Evolutionary conservation across 2,113 vertebrate species (phyloP), one percentile per base, ranked within the genome.

Genomic region (Chauna torquata): DNA sequence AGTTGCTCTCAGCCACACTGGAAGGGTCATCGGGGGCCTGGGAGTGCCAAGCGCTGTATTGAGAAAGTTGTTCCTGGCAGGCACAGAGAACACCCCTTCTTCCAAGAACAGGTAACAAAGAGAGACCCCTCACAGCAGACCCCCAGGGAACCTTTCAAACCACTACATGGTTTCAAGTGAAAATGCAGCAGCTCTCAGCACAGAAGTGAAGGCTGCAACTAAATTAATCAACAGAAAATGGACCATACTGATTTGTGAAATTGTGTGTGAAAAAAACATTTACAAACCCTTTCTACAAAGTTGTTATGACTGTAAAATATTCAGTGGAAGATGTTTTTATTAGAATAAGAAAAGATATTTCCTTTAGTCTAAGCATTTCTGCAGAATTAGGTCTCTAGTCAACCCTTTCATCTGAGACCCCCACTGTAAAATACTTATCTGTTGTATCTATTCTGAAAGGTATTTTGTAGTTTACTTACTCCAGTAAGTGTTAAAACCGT

Each of bases 41-140:
- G 84, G 93, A 97, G 47, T 87, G 57, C 89, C 36, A 75, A 89
- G 42, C 25, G 16, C 61, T 94, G 61, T 34, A 96, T 77, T 94
- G 87, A 94, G 64, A 82, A 76, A 85, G 65, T 57, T 85, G 52
- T 85, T 96, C 74, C 87, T 96, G 96, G 91, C 93, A 97, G 81
- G 44, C 86, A 84, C 55, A 94, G 78, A 89, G 86, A 94, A 82
- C 65, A 85, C 12, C 54, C 78, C 87, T 92, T 79, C 86, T 76
- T 76, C 93, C 87, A 91, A 70, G 52, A 94, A 62, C 93, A 96
- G 93, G 93, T 96, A 84, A 96, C 89, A 96, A 96, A 96, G 87
- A 89, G 4, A 92, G 52, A 92, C 83, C 74, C 77, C 84, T 94
- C 66, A 57, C 30, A 76, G 61, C 36, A 96, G 62, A 94, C 38